Evolutionary conservation across 2,113 vertebrate genomes (phyloP), one percentile per base, ranked within the genome.

Genomic region (Podiceps cristatus): DNA sequence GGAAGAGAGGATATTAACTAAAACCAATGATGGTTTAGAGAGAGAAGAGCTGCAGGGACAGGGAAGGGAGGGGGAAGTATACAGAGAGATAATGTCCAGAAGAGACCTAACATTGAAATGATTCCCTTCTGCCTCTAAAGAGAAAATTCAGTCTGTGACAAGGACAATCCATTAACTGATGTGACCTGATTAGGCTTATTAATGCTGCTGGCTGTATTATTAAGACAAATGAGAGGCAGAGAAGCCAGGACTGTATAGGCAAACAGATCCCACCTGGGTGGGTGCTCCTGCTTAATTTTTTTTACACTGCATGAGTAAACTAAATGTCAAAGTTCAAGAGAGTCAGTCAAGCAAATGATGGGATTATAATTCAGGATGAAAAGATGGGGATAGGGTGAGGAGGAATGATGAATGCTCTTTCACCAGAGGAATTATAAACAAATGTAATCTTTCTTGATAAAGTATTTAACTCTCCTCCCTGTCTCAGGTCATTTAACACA

Each of bases 281-380:
- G 31, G 7, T 47, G 13, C 49, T 63, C 16, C 31, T 74, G 37
- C 22, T 92, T 88, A 88, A 78, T 84, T 72, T 4, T 47, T 92
- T 96, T 73, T 55, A 71, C 31, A 47, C 49, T 50, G 37, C 47
- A 62, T 68, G 40, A 67, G 35, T 93, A 92, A 93, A 71, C 8
- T 14, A 80, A 84, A 94, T 60, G 44, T 47, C 58, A 92, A 85
- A 90, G 90, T 88, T 93, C 64, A 92, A 80, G 60, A 67, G 27
- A 88, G 20, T 17, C 55, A 63, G 55, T 75, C 63, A 75, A 88
- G 71, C 52, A 95, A 89, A 67, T 75, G 29, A 92, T 60, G 40
- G 73, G 13, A 88, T 87, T 92, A 88, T n/a, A 91, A 88, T 90
- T 96, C 56, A 90, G 63, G 73, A 80, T 55, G 37, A 94, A 97